Evolutionary conservation across 2,888 invertebrate species (phyloP), one percentile per base, ranked within the genome.

Genomic region (Punctoribates punctum): DNA sequence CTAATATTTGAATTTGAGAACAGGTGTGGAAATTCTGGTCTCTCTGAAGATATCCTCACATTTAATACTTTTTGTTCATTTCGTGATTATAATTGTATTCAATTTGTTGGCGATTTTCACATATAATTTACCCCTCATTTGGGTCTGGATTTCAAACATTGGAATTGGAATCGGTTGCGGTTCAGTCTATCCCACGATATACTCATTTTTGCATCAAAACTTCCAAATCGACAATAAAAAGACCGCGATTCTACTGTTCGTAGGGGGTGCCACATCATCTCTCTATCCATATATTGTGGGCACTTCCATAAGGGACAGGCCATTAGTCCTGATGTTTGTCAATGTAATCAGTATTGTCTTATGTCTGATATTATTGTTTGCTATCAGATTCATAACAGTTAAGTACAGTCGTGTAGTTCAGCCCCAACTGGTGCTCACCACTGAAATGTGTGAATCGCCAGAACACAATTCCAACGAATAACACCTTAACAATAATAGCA

Each of bases 311-410:
- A 0, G 20, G 1, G 6, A 25, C 4, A 46, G n/a, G 20, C 72
- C 72, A 25, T 48, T 72, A 25, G 72, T 72, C 3, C 46, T 46
- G 1, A 72, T 72, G 23, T 72, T 46, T 25, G 25, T 72, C 15
- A 72, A 72, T 72, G 38, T 72, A 25, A 48, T 48, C 48, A 72
- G 72, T 72, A 72, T 72, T 72, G 13, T 46, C 3, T 72, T 72
- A 9, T 72, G 72, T 72, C 9, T 72, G 11, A 20, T 48, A 13
- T 27, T 72, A 13, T 25, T 72, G 17, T 46, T 72, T 25, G 0
- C 38, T 13, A 72, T 72, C 25, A 23, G 38, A 48, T 48, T 48
- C 27, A 72, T 72, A 13, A 72, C 27, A 20, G 11, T 11, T 13
- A 46, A 48, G 72, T 72, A 13, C n/a, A 25, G 72, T 25, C 65